phyloP scores from a whole-genome alignment of 2,113 vertebrate genomes.

The Thamnophis sirtalis region DNA sequence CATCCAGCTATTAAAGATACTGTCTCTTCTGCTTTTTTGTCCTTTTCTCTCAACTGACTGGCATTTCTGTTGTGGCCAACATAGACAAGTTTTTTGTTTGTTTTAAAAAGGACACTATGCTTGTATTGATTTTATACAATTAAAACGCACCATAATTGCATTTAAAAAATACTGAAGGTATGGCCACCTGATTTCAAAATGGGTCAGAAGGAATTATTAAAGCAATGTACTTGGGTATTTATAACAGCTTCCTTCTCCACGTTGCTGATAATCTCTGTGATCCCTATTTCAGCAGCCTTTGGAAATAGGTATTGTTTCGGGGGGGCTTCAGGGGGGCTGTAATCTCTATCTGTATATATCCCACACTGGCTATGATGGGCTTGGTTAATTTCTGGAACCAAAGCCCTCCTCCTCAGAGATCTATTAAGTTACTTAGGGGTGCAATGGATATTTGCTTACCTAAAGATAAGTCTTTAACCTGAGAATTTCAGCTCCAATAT shows the following conservation, averaged over 20 bases:
- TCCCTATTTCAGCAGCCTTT: not conserved
- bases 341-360: too few species aligned
- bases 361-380: not conserved
- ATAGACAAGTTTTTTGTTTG: not conserved
- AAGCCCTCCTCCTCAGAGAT: not conserved
- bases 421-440: not conserved
- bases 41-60: not conserved
- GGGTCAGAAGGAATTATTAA: not conserved
- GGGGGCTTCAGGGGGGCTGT: too few species aligned
- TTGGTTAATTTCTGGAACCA: not conserved
- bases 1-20: conserved; percentile 6
- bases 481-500: not conserved
- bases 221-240: not conserved
- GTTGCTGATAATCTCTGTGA: not conserved
- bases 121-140: not conserved
- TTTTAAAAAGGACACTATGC: not conserved
- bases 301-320: not conserved
- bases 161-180: conserved; percentile 12
- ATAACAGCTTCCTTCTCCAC: not conserved
- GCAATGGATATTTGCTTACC: not conserved
- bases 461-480: not conserved
- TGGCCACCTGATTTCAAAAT: not conserved
- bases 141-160: not conserved
- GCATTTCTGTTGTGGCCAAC: not conserved
- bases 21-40: not conserved